Conservation (phyloP, 2,113 vertebrate species). For the Dasyornis broadbenti region DNA sequence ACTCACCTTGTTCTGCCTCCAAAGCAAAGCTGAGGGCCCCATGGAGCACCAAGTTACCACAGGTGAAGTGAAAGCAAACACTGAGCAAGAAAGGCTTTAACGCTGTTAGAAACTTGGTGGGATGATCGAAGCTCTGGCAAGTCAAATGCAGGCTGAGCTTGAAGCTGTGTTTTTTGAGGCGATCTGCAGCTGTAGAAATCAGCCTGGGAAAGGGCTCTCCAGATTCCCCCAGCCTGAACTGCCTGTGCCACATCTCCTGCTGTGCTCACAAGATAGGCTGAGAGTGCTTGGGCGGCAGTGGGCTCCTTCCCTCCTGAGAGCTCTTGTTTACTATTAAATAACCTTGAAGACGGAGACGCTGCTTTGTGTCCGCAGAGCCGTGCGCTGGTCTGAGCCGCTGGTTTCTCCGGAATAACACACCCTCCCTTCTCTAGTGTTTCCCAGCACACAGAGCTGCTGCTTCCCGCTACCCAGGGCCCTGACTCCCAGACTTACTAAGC, state of each 20-base stretch:
- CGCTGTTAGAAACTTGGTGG: fast-evolving
- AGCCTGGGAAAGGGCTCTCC: background rate
- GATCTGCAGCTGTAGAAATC: background rate
- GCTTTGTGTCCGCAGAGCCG: background rate
- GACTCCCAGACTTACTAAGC: background rate
- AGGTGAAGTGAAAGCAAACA: background rate
- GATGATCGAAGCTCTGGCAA: background rate
- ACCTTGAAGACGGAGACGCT: background rate
- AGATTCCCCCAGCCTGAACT: background rate
- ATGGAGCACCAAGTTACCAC: fast-evolving
- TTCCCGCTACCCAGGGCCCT: background rate
- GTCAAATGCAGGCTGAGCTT: background rate
- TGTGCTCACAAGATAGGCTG: background rate
- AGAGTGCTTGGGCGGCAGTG: background rate
- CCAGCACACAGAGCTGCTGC: background rate
- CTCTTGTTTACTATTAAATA: constrained; percentile 26
- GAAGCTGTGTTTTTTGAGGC: fast-evolving
- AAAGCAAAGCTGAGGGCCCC: background rate
- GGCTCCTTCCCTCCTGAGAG: background rate
- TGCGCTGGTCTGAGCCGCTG: background rate
- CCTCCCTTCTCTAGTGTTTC: background rate
- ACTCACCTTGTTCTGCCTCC: background rate
- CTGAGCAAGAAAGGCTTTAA: background rate
- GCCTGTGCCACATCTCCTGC: background rate
- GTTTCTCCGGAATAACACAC: background rate